Base-by-base conservation (phyloP, 53 echinoderm and acorn worm genomes). In the Pentamera pediparva region DNA sequence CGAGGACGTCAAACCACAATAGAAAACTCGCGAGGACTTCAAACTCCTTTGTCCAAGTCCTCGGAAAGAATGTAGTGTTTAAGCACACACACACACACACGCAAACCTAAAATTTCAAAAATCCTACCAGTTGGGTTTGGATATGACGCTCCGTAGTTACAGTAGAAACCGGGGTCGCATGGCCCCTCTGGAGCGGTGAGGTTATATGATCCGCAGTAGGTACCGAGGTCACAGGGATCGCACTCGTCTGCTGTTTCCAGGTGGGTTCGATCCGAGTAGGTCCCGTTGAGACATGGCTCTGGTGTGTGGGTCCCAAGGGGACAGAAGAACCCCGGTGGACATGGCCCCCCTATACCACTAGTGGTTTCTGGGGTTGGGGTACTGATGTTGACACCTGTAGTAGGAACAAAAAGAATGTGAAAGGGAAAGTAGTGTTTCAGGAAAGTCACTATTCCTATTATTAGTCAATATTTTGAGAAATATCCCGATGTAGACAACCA, bases 291-390 rank as follows among this genome's bases (percentile, higher is more conserved):
- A 57, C 96, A 95, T 5, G 91, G 75, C 19, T 63, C 56, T 2
- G 96, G 91, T 24, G 75, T 79, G 39, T 82, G 79, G 67, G 90
- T 95, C 59, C 82, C 79, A 39, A 79, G 49, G 2, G 88, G 85
- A 56, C 90, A 91, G 85, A 59, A 95, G 78, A 87, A 95, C 27
- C 96, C 96, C 18, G 47, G 60, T 1, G 96, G 96, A 59, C 96
- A 95, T 0, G 96, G 96, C 5, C 96, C 96, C 47, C 96, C 96
- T 6, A 87, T 91, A 25, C 96, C 96, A 20, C 85, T 87, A 19
- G 85, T 82, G 2, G 96, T 95, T 24, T 85, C 90, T 1, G 72
- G 78, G 54, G 85, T 85, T 21, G 96, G 96, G 35, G 78, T 91
- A 41, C 83, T 91, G 58, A 95, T 78, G 59, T 95, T 85, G 28